Conservation (phyloP, 2,113 vertebrate species). For the mouse (Mus musculus) region GRCm39 chr17:53177501-53178000, state of each 20-base stretch:
- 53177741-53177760: background rate
- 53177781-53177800: background rate
- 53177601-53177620: background rate
- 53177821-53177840: background rate
- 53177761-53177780: too few species aligned
- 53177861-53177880: background rate
- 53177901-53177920: too few species aligned
- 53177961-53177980: too few species aligned
- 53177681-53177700: background rate
- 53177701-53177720: background rate
- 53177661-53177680: background rate
- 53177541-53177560: background rate
- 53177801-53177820: background rate
- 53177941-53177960: too few species aligned
- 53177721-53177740: background rate
- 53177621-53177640: background rate
- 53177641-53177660: background rate
- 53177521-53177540: background rate
- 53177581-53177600: background rate
- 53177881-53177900: too few species aligned
- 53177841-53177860: background rate
- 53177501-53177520: background rate
- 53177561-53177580: background rate
- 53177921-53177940: too few species aligned
- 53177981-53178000: too few species aligned